These are phyloP conservation scores for Wiebesia pumilae DNA, from an alignment of 1,140 invertebrate genomes.

Conservation along the genomic window DNA sequence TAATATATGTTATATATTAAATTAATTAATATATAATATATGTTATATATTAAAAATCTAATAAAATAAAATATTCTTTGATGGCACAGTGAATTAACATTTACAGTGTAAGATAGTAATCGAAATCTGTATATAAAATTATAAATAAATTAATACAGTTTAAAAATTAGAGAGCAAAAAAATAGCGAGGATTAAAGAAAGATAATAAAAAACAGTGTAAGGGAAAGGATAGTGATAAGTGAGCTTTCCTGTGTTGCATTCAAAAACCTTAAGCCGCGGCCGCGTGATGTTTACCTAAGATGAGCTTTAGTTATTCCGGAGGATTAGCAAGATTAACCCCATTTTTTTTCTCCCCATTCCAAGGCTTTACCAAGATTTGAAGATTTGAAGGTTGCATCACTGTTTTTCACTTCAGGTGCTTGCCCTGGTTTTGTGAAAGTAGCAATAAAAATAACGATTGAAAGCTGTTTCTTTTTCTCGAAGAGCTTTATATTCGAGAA, in stretches of 20 bases:
- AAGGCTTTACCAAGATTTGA: background rate
- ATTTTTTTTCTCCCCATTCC: conserved; percentile 54
- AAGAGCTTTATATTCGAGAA: conserved; percentile 4
- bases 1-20: no score
- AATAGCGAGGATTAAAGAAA: background rate
- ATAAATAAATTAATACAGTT: background rate
- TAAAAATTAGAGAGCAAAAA: background rate
- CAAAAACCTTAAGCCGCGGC: background rate
- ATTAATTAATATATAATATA: no score
- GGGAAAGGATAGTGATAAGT: conserved; percentile 35
- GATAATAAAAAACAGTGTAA: background rate
- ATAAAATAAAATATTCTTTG: no score
- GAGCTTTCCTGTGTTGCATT: conserved; percentile 48
- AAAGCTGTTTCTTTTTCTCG: background rate
- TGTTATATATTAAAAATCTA: no score
- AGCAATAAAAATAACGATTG: conserved; percentile 19
- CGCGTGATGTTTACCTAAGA: conserved; percentile 40
- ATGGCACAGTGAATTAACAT: no score
- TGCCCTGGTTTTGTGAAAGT: conserved; percentile 43
- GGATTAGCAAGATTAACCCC: conserved; percentile 60
- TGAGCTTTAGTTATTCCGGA: background rate
- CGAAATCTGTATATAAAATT: background rate
- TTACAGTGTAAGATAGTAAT: no score
- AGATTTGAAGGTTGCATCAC: conserved; percentile 46
- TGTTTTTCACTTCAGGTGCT: conserved; percentile 44